A percentile compares a stretch with the other conserved stretches of the same genome.
These are phyloP conservation scores for Cheiracanthium punctorium DNA, from an alignment of 2,888 invertebrate genomes.

Conservation along the genomic window DNA sequence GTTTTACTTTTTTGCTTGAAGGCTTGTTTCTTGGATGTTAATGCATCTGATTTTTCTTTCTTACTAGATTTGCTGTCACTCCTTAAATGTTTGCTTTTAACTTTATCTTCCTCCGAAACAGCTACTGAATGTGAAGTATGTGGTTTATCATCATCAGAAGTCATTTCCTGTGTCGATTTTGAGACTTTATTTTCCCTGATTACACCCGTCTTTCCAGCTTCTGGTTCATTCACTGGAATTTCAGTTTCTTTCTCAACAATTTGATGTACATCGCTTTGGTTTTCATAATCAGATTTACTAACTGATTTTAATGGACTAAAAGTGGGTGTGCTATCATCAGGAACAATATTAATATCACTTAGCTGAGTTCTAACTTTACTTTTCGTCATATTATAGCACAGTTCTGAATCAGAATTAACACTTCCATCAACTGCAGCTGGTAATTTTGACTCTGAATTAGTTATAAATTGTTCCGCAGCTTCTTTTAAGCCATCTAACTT, in stretches of 20 bases:
- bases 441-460: too few relatives aligned
- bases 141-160: neutral
- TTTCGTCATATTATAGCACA: too few relatives aligned
- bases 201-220: neutral
- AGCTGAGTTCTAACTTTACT: too few relatives aligned
- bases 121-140: neutral
- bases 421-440: too few relatives aligned
- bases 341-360: too few relatives aligned
- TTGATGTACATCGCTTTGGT: neutral
- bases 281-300: neutral
- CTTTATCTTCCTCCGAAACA: neutral
- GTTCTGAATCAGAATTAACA: too few relatives aligned
- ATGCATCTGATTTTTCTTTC: neutral
- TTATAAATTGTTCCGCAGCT: too few relatives aligned
- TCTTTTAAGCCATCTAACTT: too few relatives aligned
- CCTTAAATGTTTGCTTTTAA: neutral
- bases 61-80: neutral
- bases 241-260: neutral
- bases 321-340: too few relatives aligned
- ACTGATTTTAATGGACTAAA: neutral
- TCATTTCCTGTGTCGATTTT: neutral
- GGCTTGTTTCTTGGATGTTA: neutral
- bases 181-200: neutral
- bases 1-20: conserved; percentile 19
- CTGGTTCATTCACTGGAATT: neutral